Evolutionary conservation across 2,113 vertebrate species (phyloP).

Genomic region (Scortum barcoo): DNA sequence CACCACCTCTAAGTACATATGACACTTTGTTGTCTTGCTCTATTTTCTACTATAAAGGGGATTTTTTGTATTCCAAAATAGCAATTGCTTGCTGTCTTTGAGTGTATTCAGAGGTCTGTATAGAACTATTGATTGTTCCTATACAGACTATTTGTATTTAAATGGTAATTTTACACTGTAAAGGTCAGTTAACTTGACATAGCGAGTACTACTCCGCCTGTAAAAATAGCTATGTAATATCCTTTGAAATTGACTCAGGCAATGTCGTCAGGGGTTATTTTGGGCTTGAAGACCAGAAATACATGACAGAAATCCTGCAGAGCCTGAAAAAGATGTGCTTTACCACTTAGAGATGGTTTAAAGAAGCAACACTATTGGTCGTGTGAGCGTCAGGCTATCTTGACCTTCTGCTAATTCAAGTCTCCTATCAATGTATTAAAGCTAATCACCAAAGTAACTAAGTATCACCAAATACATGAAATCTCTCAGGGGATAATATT

Average conservation of each 20-base stretch:
- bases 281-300: not conserved
- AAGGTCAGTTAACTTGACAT: not conserved
- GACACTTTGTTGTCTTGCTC: conserved; percentile 26
- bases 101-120: conserved; percentile 15
- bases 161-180: not conserved
- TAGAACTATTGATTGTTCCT: conserved; percentile 1
- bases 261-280: conserved; percentile 4
- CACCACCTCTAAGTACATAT: conserved; percentile 9
- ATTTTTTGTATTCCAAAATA: conserved; percentile 4
- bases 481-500: not conserved
- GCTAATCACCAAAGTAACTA: no score
- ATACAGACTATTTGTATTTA: not conserved
- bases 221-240: not conserved
- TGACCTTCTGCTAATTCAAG: not conserved
- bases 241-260: not conserved
- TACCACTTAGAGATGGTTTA: not conserved
- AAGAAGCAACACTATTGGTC: not conserved
- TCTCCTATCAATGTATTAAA: no score
- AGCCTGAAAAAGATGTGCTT: not conserved
- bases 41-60: conserved; percentile 25
- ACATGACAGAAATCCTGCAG: conserved; percentile 11
- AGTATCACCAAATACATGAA: no score
- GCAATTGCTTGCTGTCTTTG: conserved; percentile 16
- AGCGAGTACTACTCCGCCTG: not conserved
- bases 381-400: not conserved